A percentile compares a stretch with the other conserved stretches of the same genome.
These are phyloP conservation scores for Hermetia illucens DNA, from an alignment of 1,140 invertebrate genomes.

Conservation along the genomic window DNA sequence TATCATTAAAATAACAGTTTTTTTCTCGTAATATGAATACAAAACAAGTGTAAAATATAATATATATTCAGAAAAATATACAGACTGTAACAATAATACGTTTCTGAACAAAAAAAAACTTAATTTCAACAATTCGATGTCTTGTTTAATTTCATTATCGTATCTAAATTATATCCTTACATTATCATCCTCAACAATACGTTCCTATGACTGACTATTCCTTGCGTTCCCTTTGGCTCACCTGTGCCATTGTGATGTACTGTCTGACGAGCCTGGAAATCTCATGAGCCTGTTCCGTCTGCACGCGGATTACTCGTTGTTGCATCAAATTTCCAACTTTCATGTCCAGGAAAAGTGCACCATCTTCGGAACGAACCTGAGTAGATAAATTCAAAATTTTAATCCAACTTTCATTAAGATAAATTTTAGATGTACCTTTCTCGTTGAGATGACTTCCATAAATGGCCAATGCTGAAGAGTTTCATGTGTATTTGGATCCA, in stretches of 20 bases:
- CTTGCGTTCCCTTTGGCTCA: slow-evolving; percentile 39
- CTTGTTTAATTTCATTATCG: too few species aligned
- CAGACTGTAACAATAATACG: too few species aligned
- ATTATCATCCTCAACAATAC: too few species aligned
- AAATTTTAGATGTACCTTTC: slow-evolving; percentile 54
- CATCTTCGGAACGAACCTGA: slow-evolving; percentile 70
- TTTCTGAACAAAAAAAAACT: too few species aligned
- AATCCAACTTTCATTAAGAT: not conserved
- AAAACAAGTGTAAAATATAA: too few species aligned
- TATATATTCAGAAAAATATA: too few species aligned
- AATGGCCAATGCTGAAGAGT: slow-evolving; percentile 84
- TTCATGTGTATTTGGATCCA: slow-evolving; percentile 84
- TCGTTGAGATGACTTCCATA: slow-evolving; percentile 87
- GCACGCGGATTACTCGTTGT: slow-evolving; percentile 85
- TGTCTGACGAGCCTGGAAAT: slow-evolving; percentile 90
- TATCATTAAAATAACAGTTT: too few species aligned
- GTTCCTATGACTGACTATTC: too few species aligned
- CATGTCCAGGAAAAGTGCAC: slow-evolving; percentile 88
- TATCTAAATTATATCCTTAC: too few species aligned
- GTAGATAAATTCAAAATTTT: slow-evolving; percentile 2
- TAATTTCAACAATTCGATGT: too few species aligned
- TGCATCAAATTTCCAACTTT: slow-evolving; percentile 94
- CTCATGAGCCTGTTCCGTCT: slow-evolving; percentile 93
- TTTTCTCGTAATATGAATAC: too few species aligned
- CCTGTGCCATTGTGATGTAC: slow-evolving; percentile 81